phyloP scores from a whole-genome alignment of 1,140 invertebrate species.

The Drosophila nigrodunni region DNA sequence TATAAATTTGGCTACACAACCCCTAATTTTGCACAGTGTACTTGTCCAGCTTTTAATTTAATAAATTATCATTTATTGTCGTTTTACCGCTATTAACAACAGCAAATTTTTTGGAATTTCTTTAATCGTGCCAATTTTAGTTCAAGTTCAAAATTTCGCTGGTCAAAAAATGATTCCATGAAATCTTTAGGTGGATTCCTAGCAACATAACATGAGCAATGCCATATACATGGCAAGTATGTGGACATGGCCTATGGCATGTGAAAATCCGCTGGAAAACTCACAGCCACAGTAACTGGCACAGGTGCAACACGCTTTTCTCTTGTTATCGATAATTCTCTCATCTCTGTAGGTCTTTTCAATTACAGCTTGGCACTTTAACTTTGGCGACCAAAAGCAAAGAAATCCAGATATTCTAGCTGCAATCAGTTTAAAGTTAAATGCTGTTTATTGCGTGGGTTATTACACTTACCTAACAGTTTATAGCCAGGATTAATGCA shows the following conservation, averaged over 20 bases:
- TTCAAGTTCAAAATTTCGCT: slow-evolving; percentile 29
- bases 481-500: slow-evolving; percentile 4
- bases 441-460: background rate
- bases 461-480: background rate
- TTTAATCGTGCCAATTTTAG: slow-evolving; percentile 10
- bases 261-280: background rate
- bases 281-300: slow-evolving; percentile 10
- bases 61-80: slow-evolving; percentile 26
- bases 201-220: background rate
- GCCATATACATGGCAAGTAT: background rate
- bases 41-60: slow-evolving; percentile 27
- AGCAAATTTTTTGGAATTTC: slow-evolving; percentile 19
- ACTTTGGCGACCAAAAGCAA: slow-evolving; percentile 6
- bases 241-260: background rate
- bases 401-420: background rate
- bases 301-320: background rate
- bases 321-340: background rate
- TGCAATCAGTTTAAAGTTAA: background rate
- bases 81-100: background rate
- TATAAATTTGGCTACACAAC: background rate
- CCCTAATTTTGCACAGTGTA: slow-evolving; percentile 1
- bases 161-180: background rate
- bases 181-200: background rate
- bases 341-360: background rate
- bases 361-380: background rate